Evolutionary conservation across 2,797 vertebrate species (phyloP).

Genomic region (Sebastes itinus): DNA sequence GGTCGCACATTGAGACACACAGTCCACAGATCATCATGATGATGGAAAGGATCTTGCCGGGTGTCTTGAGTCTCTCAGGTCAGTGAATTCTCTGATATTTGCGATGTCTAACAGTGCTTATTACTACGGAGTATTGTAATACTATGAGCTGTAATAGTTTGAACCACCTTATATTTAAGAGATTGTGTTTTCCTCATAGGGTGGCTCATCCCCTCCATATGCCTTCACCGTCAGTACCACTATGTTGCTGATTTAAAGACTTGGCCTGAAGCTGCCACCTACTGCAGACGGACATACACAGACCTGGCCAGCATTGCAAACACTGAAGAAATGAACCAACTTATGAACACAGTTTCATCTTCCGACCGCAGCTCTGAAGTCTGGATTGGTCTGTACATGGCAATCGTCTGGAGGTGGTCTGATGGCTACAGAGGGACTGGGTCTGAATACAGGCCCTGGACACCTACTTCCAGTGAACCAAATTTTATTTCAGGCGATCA

Average conservation of each 20-base stretch:
- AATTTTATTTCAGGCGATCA: rapidly evolving
- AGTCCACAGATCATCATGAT: background rate
- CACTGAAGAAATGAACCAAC: background rate
- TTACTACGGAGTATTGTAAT: background rate
- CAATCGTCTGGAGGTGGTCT: background rate
- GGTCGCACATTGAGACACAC: background rate
- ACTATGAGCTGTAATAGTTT: background rate
- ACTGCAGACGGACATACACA: background rate
- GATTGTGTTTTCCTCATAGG: background rate
- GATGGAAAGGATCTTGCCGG: background rate
- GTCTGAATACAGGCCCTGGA: background rate
- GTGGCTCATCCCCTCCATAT: background rate
- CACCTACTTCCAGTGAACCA: background rate
- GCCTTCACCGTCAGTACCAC: conserved; percentile 8
- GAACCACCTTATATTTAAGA: background rate
- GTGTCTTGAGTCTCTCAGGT: background rate
- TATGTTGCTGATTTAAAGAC: background rate
- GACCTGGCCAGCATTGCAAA: conserved; percentile 2
- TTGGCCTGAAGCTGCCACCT: conserved; percentile 24
- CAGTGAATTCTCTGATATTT: background rate
- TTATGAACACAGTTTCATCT: background rate
- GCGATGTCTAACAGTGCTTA: background rate
- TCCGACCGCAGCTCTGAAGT: rapidly evolving
- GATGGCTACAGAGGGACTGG: background rate
- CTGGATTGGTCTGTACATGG: conserved; percentile 10